Evolutionary conservation across 2,888 invertebrate species (phyloP).

Genomic region (Protophormia terraenovae): DNA sequence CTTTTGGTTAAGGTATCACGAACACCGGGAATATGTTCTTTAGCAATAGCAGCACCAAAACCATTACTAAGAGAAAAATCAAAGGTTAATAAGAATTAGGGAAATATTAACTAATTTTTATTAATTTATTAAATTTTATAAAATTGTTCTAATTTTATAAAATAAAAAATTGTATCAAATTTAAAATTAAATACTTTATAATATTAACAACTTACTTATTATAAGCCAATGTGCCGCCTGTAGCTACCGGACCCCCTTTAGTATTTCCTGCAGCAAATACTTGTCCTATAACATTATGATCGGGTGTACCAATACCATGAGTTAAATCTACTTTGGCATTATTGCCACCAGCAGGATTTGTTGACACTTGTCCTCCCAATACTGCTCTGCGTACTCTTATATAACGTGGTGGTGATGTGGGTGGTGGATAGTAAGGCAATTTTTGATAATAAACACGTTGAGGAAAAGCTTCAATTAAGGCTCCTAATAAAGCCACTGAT

Average conservation of each 20-base stretch:
- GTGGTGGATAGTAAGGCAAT: constrained; percentile 67
- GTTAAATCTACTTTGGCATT: constrained; percentile 73
- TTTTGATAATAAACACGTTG: constrained; percentile 32
- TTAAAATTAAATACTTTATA: too few species aligned
- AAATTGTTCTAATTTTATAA: too few species aligned
- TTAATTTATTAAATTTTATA: too few species aligned
- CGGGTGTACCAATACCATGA: constrained; percentile 74
- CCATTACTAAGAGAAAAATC: constrained; percentile 64
- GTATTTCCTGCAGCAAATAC: constrained; percentile 72
- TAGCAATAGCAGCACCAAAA: constrained; percentile 64
- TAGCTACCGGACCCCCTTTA: constrained; percentile 67
- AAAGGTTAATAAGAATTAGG: neutral
- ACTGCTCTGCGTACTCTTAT: constrained; percentile 9
- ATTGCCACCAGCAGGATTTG: constrained; percentile 75
- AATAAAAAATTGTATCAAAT: too few species aligned
- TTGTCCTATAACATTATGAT: constrained; percentile 75
- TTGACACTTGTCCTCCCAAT: constrained; percentile 70
- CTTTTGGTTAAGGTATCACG: constrained; percentile 68
- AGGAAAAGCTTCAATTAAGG: constrained; percentile 38
- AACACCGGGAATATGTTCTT: constrained; percentile 69
- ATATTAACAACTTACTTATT: constrained; percentile 65
- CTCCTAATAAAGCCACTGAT: constrained; percentile 12
- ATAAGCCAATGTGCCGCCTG: constrained; percentile 69
- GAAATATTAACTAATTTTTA: neutral
- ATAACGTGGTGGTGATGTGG: constrained; percentile 39